These are phyloP conservation scores for Acrossocheilus fasciatus DNA, from an alignment of 2,797 vertebrate genomes.

Conservation along the genomic window DNA sequence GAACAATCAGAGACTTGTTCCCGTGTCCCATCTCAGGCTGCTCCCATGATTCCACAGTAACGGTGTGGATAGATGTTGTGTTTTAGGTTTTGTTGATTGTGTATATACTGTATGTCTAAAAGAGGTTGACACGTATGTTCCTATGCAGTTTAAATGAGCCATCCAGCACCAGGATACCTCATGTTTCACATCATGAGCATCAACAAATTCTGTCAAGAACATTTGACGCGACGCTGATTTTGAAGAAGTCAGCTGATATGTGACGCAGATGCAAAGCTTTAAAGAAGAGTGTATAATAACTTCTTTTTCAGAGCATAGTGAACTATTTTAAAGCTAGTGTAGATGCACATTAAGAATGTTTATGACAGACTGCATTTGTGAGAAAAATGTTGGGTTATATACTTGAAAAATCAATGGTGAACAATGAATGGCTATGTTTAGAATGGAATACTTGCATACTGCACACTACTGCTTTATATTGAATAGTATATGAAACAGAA, in stretches of 20 bases:
- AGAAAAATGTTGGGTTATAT: slow-evolving; percentile 62
- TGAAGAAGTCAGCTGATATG: slow-evolving; percentile 4
- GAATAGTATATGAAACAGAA: neutral
- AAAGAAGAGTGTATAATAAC: slow-evolving; percentile 59
- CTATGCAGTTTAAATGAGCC: slow-evolving; percentile 55
- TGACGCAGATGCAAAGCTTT: slow-evolving; percentile 39
- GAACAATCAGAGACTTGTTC: slow-evolving; percentile 42
- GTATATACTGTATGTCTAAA: slow-evolving; percentile 49
- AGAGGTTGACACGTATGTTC: slow-evolving; percentile 40
- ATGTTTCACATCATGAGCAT: slow-evolving; percentile 45
- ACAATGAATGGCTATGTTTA: slow-evolving; percentile 7
- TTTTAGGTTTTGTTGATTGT: slow-evolving; percentile 19
- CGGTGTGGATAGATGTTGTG: slow-evolving; percentile 44
- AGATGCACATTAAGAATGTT: slow-evolving; percentile 56
- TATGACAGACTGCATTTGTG: slow-evolving; percentile 61
- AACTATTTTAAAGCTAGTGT: slow-evolving; percentile 50
- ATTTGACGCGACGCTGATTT: neutral
- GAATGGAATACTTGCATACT: slow-evolving; percentile 46
- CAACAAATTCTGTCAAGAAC: slow-evolving; percentile 8
- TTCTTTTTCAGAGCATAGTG: slow-evolving; percentile 38
- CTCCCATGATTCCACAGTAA: slow-evolving; percentile 56
- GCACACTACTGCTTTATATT: slow-evolving; percentile 14
- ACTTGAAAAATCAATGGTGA: slow-evolving; percentile 67
- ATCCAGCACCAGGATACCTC: slow-evolving; percentile 57
- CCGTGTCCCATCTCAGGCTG: slow-evolving; percentile 57